A percentile compares a stretch with the other conserved stretches of the same genome.
phyloP scores from a whole-genome alignment of 1,140 invertebrate genomes.

The Cataglyphis hispanica region DNA sequence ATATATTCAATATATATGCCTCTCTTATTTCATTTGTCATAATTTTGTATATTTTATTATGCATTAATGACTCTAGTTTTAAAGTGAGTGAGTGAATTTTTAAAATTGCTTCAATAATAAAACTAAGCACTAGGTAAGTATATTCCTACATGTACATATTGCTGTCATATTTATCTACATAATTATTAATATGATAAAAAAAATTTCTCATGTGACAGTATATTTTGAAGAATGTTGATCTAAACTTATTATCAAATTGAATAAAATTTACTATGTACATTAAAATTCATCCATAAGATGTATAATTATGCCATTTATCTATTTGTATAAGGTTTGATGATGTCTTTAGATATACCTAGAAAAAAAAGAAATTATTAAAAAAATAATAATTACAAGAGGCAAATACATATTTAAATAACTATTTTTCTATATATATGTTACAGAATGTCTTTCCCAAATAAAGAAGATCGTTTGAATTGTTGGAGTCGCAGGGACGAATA shows the following conservation, averaged over 20 bases:
- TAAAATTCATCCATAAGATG: conserved; percentile 2
- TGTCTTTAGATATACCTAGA: neutral
- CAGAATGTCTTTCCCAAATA: conserved; percentile 94
- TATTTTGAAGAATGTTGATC: neutral
- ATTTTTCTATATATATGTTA: conserved; percentile 54
- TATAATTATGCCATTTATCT: neutral
- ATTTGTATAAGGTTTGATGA: too few relatives aligned
- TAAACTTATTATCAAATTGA: conserved; percentile 8
- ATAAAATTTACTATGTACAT: neutral
- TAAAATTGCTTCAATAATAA: conserved; percentile 19
- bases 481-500: conserved; percentile 95
- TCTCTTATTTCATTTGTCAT: neutral
- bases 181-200: conserved; percentile 6
- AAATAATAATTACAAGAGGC: neutral
- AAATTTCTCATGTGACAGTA: neutral
- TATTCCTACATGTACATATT: conserved; percentile 9
- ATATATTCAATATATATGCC: neutral
- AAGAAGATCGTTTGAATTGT: conserved; percentile 93
- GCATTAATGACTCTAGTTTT: conserved; percentile 30
- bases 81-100: conserved; percentile 57
- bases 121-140: conserved; percentile 46
- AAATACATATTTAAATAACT: neutral
- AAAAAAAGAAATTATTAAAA: conserved; percentile 29
- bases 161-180: conserved; percentile 9
- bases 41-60: conserved; percentile 5